Evolutionary conservation across 2,888 invertebrate species (phyloP), one percentile per base, ranked within the genome.

Genomic region (Trissolcus brochymenae): DNA sequence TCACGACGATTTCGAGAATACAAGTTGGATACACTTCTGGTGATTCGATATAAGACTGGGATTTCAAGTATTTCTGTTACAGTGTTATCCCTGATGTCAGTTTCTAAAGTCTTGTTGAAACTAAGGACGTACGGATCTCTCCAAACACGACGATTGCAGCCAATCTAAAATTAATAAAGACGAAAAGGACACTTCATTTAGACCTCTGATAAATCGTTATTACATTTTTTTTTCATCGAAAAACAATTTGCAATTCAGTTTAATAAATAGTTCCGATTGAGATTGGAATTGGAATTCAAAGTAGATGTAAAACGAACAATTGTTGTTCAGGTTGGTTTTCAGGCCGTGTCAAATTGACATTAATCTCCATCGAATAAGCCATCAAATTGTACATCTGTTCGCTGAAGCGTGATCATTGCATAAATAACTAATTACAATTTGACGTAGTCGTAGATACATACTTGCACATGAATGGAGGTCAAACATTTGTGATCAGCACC

Each of bases 21-120:
- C 17, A 82, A 76, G 2, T 71, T 81, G 19, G 83, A 82, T 9
- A 88, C 84, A 11, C 83, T 84, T 50, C 81, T 85, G 0, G 94
- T 92, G 66, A 93, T 91, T 95, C 95, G 95, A 21, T 94, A 93
- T 40, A 94, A 90, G 14, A 95, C 92, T 0, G 94, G 94, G 82
- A 94, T 90, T 25, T 93, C 91, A 59, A 95, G 85, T 11, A 94
- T 91, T 84, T 93, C 92, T 17, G 93, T 91, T 64, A 96, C 90
- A 0, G 93, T 93, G 0, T 95, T 95, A 84, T 94, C 94, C 4
- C 91, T 91, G 0, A 94, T 92, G 81, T 94, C 55, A 4, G 55
- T 13, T 17, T 50, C 17, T 0, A 56, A 4, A 7, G 29, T 16
- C 1, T 54, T 50, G 14, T 40, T 61, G 17, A 73, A 73, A 13